These are phyloP conservation scores for Acrocephalus scirpaceus DNA, from an alignment of 2,797 vertebrate species.

Conservation along the genomic window DNA sequence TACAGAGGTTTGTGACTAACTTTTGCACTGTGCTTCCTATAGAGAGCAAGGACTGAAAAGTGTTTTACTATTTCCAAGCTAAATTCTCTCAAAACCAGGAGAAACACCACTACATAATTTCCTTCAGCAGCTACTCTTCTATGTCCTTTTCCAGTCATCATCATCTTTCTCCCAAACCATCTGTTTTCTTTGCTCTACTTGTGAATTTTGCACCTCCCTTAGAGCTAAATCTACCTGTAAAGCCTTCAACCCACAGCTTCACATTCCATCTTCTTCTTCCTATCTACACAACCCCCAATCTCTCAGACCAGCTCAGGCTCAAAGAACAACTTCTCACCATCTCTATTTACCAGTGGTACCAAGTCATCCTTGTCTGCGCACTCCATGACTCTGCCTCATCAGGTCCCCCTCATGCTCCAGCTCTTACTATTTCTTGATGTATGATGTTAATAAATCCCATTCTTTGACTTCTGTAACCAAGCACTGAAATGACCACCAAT, in stretches of 20 bases:
- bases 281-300: fast-evolving
- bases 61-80: neutral
- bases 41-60: neutral
- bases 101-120: neutral
- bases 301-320: neutral
- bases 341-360: fast-evolving
- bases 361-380: fast-evolving
- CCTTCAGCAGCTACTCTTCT: neutral
- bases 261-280: neutral
- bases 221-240: neutral
- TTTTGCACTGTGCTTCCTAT: neutral
- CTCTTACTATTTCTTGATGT: neutral
- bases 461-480: neutral
- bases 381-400: neutral
- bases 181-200: neutral
- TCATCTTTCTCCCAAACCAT: neutral
- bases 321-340: neutral
- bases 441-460: neutral
- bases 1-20: neutral
- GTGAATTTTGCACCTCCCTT: neutral
- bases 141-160: neutral
- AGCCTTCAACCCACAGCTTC: neutral
- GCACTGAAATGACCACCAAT: neutral
- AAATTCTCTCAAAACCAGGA: neutral
- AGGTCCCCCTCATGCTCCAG: neutral